A percentile compares a stretch with the other conserved stretches of the same genome.
Evolutionary conservation across 37 sponge, comb jelly and placozoan species (phyloP).

Genomic region (Spongilla lacustris): DNA sequence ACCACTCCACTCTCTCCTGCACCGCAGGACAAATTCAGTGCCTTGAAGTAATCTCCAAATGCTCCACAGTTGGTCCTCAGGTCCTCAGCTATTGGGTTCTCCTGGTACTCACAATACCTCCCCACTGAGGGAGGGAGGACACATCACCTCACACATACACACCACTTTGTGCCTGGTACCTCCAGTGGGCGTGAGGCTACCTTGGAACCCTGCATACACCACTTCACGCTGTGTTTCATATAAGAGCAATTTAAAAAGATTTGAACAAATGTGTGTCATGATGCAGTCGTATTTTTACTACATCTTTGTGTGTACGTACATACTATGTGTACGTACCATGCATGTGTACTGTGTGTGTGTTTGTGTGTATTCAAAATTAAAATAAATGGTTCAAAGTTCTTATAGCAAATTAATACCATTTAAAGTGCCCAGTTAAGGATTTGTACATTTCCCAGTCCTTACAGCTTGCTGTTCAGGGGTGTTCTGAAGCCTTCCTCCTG

Average conservation of each 20-base stretch:
- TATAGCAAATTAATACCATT: too few species aligned
- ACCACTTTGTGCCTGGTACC: neutral
- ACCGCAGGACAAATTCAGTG: neutral
- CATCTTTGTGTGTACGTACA: neutral
- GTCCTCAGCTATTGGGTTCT: neutral
- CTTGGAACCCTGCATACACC: constrained; percentile 64
- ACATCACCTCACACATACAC: neutral
- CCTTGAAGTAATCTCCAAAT: constrained; percentile 6
- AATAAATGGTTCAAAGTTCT: too few species aligned
- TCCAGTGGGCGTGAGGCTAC: constrained; percentile 11
- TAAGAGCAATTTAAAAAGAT: neutral
- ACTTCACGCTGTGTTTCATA: constrained; percentile 33
- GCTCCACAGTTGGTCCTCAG: constrained; percentile 19
- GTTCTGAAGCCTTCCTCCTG: constrained; percentile 38
- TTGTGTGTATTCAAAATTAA: too few species aligned
- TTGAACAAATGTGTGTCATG: too few species aligned
- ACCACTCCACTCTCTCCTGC: constrained; percentile 7
- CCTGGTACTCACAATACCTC: constrained; percentile 25
- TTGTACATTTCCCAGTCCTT: neutral
- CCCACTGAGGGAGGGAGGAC: constrained; percentile 20
- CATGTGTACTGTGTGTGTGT: too few species aligned
- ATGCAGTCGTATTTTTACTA: too few species aligned
- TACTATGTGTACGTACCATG: too few species aligned
- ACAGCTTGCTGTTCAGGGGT: neutral
- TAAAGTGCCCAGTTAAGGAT: too few species aligned